Conservation (phyloP, 2,888 invertebrate species). For the Brachyopa scutellaris region DNA sequence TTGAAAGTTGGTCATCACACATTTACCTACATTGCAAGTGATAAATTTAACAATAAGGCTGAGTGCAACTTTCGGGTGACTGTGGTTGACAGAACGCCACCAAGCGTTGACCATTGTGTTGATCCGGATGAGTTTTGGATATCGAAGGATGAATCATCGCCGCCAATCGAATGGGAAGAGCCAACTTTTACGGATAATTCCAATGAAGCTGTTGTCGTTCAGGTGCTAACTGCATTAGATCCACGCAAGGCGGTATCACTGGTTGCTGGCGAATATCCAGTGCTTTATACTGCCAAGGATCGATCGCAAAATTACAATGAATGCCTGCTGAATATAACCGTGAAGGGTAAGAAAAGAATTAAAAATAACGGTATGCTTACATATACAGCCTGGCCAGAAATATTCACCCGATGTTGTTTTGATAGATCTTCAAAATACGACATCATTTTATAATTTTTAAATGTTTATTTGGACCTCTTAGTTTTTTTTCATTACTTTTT, state of each 20-base stretch:
- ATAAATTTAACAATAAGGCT: constrained; percentile 84
- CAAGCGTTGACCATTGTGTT: constrained; percentile 84
- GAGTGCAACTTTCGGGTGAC: constrained; percentile 85
- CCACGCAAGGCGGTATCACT: constrained; percentile 82
- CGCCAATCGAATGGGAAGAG: constrained; percentile 82
- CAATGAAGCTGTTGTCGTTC: constrained; percentile 64
- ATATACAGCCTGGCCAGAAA: no score
- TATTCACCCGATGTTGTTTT: no score
- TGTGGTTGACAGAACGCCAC: constrained; percentile 84
- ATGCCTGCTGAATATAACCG: constrained; percentile 84
- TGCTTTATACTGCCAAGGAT: constrained; percentile 85
- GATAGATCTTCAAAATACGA: no score
- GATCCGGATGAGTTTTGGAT: constrained; percentile 84
- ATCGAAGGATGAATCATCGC: constrained; percentile 80
- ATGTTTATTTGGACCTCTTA: no score
- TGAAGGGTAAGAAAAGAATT: constrained; percentile 84
- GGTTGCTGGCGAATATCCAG: constrained; percentile 82
- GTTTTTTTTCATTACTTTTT: no score
- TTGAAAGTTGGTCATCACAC: constrained; percentile 84
- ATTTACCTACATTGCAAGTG: constrained; percentile 86
- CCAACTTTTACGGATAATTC: constrained; percentile 82
- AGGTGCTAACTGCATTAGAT: constrained; percentile 79
- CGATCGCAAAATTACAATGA: constrained; percentile 83
- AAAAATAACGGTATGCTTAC: no score
- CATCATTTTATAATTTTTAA: no score